phyloP scores from a whole-genome alignment of 2,113 vertebrate species.

The Scomber japonicus region DNA sequence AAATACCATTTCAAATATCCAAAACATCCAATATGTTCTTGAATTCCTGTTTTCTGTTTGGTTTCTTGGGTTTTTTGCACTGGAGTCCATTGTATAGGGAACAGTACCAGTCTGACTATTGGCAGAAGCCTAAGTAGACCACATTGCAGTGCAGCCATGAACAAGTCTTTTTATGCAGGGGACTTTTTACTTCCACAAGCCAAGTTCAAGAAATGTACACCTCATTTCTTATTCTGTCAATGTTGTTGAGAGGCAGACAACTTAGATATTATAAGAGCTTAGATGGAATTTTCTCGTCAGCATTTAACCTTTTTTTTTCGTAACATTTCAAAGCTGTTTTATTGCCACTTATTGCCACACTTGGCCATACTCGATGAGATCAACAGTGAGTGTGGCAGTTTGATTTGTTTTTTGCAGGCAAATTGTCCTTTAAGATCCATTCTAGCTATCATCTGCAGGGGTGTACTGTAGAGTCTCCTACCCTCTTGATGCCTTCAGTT shows the following conservation, averaged over 20 bases:
- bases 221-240: neutral
- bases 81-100: neutral
- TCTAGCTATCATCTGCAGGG: no score
- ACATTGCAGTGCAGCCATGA: no score
- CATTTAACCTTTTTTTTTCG: neutral
- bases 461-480: no score
- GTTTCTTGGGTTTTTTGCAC: no score
- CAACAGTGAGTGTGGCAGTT: neutral
- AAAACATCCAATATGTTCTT: neutral
- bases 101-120: neutral
- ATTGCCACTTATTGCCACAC: neutral
- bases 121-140: neutral
- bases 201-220: neutral
- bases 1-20: neutral
- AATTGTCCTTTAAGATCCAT: no score
- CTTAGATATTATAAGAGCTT: neutral
- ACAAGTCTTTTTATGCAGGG: neutral
- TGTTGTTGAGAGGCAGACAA: neutral
- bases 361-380: neutral
- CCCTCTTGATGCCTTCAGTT: no score
- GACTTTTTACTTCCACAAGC: neutral
- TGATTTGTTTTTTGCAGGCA: neutral
- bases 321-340: neutral
- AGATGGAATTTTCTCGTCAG: neutral
- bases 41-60: no score